These are phyloP conservation scores for Nemotelus nigrinus DNA, from an alignment of 2,888 invertebrate genomes.

Conservation along the genomic window DNA sequence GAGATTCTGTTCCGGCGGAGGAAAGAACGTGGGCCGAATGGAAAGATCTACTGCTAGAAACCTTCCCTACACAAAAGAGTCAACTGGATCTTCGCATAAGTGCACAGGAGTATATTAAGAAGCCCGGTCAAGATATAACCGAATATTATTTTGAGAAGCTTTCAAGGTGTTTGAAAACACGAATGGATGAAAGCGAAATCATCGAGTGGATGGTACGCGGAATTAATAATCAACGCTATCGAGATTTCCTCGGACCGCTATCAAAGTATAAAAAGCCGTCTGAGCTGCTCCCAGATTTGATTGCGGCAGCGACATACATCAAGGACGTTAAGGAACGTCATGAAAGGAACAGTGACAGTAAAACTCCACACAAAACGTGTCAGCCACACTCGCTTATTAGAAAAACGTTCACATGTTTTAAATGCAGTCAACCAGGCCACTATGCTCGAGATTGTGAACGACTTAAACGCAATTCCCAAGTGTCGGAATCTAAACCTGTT, in stretches of 20 bases:
- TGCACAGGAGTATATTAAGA: not conserved
- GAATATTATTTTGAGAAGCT: slow-evolving; percentile 23
- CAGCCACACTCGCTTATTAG: not conserved
- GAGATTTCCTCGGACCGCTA: slow-evolving; percentile 21
- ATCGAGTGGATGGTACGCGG: slow-evolving; percentile 22
- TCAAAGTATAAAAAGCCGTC: slow-evolving; percentile 19
- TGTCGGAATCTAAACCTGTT: not conserved
- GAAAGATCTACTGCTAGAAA: slow-evolving; percentile 1
- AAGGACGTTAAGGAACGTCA: not conserved
- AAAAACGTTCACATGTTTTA: slow-evolving; percentile 3
- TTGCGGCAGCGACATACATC: not conserved
- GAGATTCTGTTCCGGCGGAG: not conserved
- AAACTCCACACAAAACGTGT: no score
- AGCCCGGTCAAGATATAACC: slow-evolving; percentile 1
- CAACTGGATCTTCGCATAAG: not conserved
- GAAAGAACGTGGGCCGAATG: slow-evolving; percentile 3
- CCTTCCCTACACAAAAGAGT: not conserved
- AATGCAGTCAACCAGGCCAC: slow-evolving; percentile 17
- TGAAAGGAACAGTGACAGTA: not conserved
- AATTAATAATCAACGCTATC: not conserved
- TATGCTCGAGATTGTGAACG: slow-evolving; percentile 8
- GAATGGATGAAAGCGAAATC: not conserved
- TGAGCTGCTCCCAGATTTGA: slow-evolving; percentile 2
- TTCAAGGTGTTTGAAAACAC: not conserved
- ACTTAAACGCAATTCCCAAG: not conserved